Evolutionary conservation across 2,113 vertebrate species (phyloP).

Genomic region (Piaya cayana): DNA sequence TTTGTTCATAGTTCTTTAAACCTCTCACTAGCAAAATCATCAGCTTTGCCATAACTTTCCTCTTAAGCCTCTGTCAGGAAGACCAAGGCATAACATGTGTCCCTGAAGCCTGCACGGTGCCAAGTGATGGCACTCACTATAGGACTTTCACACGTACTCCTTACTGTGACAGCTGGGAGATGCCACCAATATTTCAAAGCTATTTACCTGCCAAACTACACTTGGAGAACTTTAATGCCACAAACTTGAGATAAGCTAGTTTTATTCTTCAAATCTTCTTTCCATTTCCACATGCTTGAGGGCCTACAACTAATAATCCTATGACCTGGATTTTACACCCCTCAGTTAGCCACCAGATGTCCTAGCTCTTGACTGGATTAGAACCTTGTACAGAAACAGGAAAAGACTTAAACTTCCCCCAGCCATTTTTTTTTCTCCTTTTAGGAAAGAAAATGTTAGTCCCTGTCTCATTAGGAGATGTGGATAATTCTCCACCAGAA

Average conservation of each 20-base stretch:
- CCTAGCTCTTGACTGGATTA: neutral
- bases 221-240: neutral
- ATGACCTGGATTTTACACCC: neutral
- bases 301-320: neutral
- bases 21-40: neutral
- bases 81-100: neutral
- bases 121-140: neutral
- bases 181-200: neutral
- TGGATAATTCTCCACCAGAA: neutral
- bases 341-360: neutral
- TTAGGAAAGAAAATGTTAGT: neutral
- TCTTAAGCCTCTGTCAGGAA: neutral
- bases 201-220: neutral
- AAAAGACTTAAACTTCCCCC: neutral
- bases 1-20: neutral
- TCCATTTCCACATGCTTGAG: neutral
- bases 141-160: neutral
- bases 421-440: neutral
- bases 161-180: rapidly evolving
- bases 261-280: neutral
- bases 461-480: neutral
- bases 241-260: neutral
- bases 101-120: neutral
- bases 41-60: neutral
- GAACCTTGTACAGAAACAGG: neutral